Percentiles rank a stretch among this genome's conserved stretches.
phyloP scores from a whole-genome alignment of 2,113 vertebrate species.

The Panurus biarmicus region DNA sequence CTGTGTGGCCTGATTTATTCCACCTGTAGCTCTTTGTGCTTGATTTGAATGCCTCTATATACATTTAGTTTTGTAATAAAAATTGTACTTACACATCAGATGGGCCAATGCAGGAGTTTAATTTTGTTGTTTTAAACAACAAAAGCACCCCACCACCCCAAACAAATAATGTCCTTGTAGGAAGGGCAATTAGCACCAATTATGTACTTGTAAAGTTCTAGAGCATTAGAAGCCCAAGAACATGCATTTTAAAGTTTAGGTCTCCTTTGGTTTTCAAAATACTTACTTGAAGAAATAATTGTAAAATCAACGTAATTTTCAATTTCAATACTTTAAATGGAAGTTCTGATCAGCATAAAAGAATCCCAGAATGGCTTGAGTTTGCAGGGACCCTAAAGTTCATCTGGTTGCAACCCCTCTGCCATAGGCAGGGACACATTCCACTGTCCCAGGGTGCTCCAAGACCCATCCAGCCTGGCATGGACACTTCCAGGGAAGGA shows the following conservation, averaged over 20 bases:
- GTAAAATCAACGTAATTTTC: not conserved
- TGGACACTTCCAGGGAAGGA: not conserved
- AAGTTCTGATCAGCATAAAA: not conserved
- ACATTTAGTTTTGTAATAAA: not conserved
- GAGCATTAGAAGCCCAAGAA: not conserved
- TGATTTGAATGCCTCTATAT: not conserved
- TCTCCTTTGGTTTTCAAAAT: not conserved
- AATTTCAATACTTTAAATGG: not conserved
- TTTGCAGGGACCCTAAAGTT: not conserved
- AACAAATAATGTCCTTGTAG: not conserved
- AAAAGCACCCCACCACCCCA: accelerated
- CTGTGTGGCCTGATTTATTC: not conserved
- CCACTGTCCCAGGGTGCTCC: accelerated
- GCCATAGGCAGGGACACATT: not conserved
- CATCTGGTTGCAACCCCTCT: accelerated
- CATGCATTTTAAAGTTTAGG: not conserved
- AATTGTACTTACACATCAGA: not conserved
- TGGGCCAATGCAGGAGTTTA: not conserved
- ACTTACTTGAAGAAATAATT: not conserved
- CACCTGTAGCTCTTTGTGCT: accelerated
- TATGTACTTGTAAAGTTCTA: not conserved
- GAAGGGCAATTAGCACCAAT: not conserved
- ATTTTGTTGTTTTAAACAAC: not conserved
- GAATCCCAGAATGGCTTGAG: not conserved
- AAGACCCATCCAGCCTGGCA: not conserved